These are phyloP conservation scores for Sternotherus odoratus DNA, from an alignment of 2,797 vertebrate genomes.

Conservation along the genomic window DNA sequence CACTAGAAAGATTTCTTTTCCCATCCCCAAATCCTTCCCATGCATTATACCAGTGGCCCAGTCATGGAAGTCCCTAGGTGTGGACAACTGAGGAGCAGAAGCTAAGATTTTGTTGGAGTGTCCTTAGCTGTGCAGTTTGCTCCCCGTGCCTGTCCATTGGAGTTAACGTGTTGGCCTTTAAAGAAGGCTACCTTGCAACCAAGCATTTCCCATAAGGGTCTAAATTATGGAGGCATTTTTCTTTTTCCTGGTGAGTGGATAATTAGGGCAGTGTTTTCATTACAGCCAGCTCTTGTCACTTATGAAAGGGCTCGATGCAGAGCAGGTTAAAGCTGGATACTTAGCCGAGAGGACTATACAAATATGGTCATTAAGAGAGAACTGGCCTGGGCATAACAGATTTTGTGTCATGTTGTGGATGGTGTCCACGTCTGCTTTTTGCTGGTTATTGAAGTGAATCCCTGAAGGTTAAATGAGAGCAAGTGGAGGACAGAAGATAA, in stretches of 20 bases:
- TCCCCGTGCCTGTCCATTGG: not conserved
- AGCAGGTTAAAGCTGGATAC: fast-evolving
- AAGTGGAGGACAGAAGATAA: not conserved
- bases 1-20: not conserved
- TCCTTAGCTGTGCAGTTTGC: not conserved
- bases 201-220: not conserved
- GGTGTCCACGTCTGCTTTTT: not conserved
- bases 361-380: fast-evolving
- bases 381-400: fast-evolving
- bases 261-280: not conserved
- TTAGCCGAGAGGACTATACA: fast-evolving
- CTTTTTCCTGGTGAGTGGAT: not conserved
- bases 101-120: not conserved
- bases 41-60: fast-evolving
- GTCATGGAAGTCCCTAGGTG: not conserved
- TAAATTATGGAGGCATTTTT: not conserved
- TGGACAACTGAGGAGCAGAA: not conserved
- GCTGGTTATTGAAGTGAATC: fast-evolving
- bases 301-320: not conserved
- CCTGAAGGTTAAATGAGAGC: not conserved
- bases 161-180: not conserved
- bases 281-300: not conserved
- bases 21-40: not conserved
- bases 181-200: not conserved
- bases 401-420: fast-evolving